phyloP scores from a whole-genome alignment of 2,797 vertebrate genomes.

The Sardinella longiceps region DNA sequence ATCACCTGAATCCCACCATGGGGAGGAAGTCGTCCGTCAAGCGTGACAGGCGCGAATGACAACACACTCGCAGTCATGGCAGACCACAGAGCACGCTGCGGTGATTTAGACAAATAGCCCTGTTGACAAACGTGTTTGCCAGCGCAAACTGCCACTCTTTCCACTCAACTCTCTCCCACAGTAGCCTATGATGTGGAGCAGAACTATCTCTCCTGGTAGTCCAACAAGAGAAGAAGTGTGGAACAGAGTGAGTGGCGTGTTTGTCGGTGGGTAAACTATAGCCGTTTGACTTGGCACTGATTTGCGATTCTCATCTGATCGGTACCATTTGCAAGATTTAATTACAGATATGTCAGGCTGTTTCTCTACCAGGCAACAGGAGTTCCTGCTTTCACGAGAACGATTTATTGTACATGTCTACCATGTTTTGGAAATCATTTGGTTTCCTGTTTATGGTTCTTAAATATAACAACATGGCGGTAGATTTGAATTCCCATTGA shows the following conservation, averaged over 20 bases:
- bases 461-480: not conserved
- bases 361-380: conserved; percentile 29
- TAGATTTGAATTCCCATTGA: not conserved
- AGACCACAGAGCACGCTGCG: not conserved
- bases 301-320: not conserved
- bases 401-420: not conserved
- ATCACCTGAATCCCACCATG: not conserved
- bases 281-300: not conserved
- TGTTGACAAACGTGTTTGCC: not conserved
- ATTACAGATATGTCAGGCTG: conserved; percentile 43
- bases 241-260: not conserved
- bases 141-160: not conserved
- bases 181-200: not conserved
- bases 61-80: not conserved
- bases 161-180: not conserved
- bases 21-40: not conserved
- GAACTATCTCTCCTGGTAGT: not conserved
- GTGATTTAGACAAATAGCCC: conserved; percentile 19
- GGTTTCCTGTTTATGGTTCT: conserved; percentile 9
- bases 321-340: conserved; percentile 36
- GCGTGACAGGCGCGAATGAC: not conserved
- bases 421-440: not conserved
- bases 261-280: not conserved
- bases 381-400: not conserved
- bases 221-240: not conserved